These are phyloP conservation scores for Ctenodactylus gundi DNA, from an alignment of 2,113 vertebrate genomes.

Conservation along the genomic window DNA sequence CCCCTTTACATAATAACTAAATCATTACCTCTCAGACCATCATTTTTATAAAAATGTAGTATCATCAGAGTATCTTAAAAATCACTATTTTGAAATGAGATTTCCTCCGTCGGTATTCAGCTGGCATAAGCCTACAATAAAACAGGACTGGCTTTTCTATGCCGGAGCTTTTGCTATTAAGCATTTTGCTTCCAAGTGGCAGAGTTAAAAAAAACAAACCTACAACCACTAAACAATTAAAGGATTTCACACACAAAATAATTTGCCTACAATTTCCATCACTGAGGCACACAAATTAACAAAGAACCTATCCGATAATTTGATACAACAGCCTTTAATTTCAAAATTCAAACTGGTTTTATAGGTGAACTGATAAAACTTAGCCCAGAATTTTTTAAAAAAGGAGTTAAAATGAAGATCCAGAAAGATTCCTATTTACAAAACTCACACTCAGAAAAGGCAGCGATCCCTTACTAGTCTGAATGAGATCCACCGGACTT, in stretches of 20 bases:
- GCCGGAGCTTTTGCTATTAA: not conserved
- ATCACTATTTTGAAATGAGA: constrained; percentile 6
- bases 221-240: not conserved
- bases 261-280: not conserved
- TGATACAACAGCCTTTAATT: not conserved
- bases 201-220: not conserved
- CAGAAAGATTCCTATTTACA: not conserved
- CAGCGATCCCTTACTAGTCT: constrained; percentile 80
- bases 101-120: not conserved
- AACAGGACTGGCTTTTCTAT: not conserved
- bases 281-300: not conserved
- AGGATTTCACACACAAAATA: not conserved
- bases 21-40: constrained; percentile 4
- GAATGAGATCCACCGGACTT: constrained; percentile 87
- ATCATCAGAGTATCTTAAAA: not conserved
- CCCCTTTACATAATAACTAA: not conserved
- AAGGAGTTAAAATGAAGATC: constrained; percentile 28
- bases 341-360: constrained; percentile 16
- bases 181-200: not conserved
- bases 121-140: not conserved
- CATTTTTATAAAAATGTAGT: constrained; percentile 30
- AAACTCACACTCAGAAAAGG: not conserved
- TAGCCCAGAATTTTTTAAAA: not conserved
- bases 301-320: not conserved
- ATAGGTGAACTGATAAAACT: not conserved